Percentiles rank a stretch among this genome's conserved stretches.
phyloP scores from a whole-genome alignment of 2,113 vertebrate species.

The Strigops habroptila region DNA sequence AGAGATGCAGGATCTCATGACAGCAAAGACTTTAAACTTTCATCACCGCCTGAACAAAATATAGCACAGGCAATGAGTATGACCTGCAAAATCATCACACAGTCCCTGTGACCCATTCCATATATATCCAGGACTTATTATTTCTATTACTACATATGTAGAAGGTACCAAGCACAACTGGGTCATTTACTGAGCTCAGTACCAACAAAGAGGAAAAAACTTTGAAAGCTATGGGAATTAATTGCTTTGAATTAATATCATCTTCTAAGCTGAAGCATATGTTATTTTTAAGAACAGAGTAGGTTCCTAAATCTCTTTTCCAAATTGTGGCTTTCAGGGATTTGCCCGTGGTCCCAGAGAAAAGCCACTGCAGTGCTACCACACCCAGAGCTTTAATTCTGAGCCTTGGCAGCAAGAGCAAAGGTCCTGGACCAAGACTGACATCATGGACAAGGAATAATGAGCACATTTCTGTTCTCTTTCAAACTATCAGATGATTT shows the following conservation, averaged over 20 bases:
- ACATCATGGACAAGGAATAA: neutral
- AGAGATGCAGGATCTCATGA: neutral
- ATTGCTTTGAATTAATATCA: neutral
- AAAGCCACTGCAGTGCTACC: neutral
- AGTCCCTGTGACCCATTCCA: neutral
- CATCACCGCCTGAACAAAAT: neutral
- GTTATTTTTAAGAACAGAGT: neutral
- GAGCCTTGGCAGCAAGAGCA: neutral
- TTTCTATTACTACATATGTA: accelerated
- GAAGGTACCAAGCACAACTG: neutral
- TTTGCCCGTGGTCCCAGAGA: neutral
- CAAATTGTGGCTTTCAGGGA: neutral
- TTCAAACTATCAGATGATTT: neutral
- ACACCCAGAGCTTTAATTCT: neutral
- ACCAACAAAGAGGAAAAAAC: neutral
- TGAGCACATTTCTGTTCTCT: neutral
- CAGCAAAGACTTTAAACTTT: neutral
- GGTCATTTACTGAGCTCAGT: neutral
- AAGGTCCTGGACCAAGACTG: neutral
- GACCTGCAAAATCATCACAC: neutral
- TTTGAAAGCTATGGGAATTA: neutral
- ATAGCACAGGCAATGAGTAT: accelerated
- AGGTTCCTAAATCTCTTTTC: neutral
- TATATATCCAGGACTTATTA: neutral
- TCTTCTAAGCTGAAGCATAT: neutral